Base-by-base conservation (phyloP, 2,797 vertebrate genomes). In the Mycteria americana region DNA sequence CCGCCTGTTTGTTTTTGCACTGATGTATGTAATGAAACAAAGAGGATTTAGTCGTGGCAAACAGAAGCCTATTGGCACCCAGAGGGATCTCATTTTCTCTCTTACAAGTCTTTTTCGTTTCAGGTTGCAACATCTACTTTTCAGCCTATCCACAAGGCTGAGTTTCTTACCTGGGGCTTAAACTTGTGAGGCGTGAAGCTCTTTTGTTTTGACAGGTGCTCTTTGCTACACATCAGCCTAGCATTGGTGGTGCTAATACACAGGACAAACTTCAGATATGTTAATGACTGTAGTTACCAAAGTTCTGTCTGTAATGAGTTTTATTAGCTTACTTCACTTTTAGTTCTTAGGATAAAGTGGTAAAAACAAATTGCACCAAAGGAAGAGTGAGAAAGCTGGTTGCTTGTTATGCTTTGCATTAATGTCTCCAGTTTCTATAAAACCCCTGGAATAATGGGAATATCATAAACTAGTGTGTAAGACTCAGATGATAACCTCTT, bases 181-280 rank as follows among this genome's bases (percentile, higher is more conserved):
- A 98, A 98, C 97, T 94, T 97, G 94, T 93, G 97, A 98, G 97
- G 98, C 98, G 93, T 97, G 98, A 98, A 98, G 97, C 93, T 96
- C 97, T 97, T 97, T 98, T 98, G 98, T 99, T 98, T 98, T 98
- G 98, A 98, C 98, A 98, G 98, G 98, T 98, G 98, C 97, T 98
- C 98, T 98, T 98, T 97, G 96, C 97, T 97, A 95, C 98, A 97
- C 94, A 65, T 93, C 95, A 96, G 97, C 95, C 97, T 68, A 78
- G 93, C 94, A 81, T 28, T 92, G 91, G 65, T 74, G 54, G 93
- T n/a, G 54, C 96, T 96, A 97, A 97, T 94, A 97, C 95, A 97
- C 87, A 88, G 68, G 91, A 85, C 77, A 94, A 96, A 97, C 93
- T 97, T 97, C 91, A 93, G 96, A 97, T 95, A 97, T 85, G 76